phyloP scores from a whole-genome alignment of 2,888 invertebrate genomes.

The Stenodera caucasica region DNA sequence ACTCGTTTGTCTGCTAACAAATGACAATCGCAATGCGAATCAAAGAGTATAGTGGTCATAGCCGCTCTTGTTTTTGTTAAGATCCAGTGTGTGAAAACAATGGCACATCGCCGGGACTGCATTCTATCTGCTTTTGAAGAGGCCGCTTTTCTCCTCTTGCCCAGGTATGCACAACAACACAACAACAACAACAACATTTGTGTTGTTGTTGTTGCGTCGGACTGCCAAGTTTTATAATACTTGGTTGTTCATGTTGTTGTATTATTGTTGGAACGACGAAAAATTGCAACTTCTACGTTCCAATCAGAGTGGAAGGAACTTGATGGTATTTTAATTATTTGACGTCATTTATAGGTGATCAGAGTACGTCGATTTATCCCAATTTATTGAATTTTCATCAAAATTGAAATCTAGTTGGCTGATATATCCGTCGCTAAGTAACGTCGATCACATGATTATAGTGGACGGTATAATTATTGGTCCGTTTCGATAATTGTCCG shows the following conservation, averaged over 20 bases:
- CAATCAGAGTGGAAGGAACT: conserved; percentile 1
- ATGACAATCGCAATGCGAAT: conserved; percentile 52
- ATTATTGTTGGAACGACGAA: conserved; percentile 21
- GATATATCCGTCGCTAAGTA: no score
- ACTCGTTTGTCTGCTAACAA: conserved; percentile 52
- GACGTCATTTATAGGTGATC: not conserved
- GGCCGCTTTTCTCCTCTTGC: conserved; percentile 41
- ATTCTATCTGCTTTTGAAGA: conserved; percentile 55
- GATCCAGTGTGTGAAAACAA: conserved; percentile 57
- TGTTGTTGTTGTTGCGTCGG: conserved; percentile 12
- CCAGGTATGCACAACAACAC: conserved; percentile 47
- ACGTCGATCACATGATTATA: no score
- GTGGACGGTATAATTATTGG: no score
- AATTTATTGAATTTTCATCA: no score
- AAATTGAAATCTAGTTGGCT: no score
- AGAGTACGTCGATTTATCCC: no score
- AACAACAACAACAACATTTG: no score
- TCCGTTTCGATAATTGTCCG: no score
- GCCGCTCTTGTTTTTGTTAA: conserved; percentile 54
- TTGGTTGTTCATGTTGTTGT: conserved; percentile 23
- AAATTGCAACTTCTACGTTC: conserved; percentile 14
- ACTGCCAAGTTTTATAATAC: no score
- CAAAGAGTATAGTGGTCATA: conserved; percentile 51
- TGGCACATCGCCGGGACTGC: conserved; percentile 55
- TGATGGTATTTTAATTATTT: conserved; percentile 8